These are phyloP conservation scores for Mastacembelus armatus DNA, from an alignment of 2,797 vertebrate genomes.

Conservation along the genomic window DNA sequence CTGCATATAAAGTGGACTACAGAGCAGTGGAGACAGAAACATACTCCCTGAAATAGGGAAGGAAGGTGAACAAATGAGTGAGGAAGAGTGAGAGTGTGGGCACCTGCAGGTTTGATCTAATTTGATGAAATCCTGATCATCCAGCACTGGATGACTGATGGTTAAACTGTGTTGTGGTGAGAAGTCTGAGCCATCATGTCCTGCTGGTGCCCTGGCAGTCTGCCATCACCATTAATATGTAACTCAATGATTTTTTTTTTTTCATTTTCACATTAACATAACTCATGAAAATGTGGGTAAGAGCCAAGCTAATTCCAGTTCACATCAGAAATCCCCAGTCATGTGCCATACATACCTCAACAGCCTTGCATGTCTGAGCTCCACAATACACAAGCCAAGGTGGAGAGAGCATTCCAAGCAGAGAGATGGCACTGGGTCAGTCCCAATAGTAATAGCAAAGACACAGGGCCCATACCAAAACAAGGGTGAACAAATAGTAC, in stretches of 20 bases:
- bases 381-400: not conserved
- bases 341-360: conserved; percentile 38
- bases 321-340: conserved; percentile 42
- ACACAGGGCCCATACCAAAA: conserved; percentile 75
- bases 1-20: conserved; percentile 43
- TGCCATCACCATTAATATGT: conserved; percentile 45
- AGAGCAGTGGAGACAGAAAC: not conserved
- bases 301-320: conserved; percentile 39
- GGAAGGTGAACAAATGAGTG: conserved; percentile 36
- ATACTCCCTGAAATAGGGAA: conserved; percentile 7
- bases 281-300: conserved; percentile 18
- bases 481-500: conserved; percentile 79
- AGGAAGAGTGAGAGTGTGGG: conserved; percentile 34
- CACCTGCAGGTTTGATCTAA: conserved; percentile 44
- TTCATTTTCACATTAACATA: conserved; percentile 16
- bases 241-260: conserved; percentile 33
- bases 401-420: conserved; percentile 38
- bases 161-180: conserved; percentile 32
- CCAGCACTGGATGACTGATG: conserved; percentile 23
- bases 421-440: conserved; percentile 55
- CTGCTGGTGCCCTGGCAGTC: conserved; percentile 58
- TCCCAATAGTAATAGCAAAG: conserved; percentile 64
- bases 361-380: conserved; percentile 32
- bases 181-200: conserved; percentile 33
- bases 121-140: conserved; percentile 43